These are phyloP conservation scores for Pterocles orientalis DNA, from an alignment of 2,113 vertebrate genomes.

Conservation along the genomic window DNA sequence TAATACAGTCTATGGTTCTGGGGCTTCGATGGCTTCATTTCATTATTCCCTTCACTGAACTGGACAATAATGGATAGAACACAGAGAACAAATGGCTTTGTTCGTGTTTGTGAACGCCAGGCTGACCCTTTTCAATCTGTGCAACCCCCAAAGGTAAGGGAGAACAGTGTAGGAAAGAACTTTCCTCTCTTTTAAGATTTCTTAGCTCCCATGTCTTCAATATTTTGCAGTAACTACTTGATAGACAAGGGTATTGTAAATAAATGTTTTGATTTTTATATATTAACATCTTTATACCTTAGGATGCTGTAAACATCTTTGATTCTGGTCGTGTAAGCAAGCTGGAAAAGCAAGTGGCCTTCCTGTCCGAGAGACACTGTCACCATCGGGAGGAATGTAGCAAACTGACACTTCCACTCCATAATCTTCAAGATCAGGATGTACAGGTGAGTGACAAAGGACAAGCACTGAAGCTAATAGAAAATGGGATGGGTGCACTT, in stretches of 20 bases:
- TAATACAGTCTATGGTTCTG: slow-evolving; percentile 76
- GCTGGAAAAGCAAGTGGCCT: slow-evolving; percentile 79
- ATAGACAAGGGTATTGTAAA: not conserved
- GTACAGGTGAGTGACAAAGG: slow-evolving; percentile 58
- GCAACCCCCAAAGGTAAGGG: slow-evolving; percentile 54
- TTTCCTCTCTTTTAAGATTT: not conserved
- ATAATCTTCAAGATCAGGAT: slow-evolving; percentile 74
- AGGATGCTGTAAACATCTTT: slow-evolving; percentile 41
- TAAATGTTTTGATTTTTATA: not conserved
- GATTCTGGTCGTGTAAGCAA: slow-evolving; percentile 55
- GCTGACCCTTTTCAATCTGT: not conserved
- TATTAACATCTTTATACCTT: not conserved
- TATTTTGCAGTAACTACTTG: not conserved
- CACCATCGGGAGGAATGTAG: slow-evolving; percentile 68
- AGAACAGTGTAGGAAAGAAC: not conserved
- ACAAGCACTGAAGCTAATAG: slow-evolving; percentile 64
- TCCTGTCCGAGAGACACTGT: slow-evolving; percentile 76
- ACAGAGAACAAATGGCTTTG: not conserved
- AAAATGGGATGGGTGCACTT: slow-evolving; percentile 62
- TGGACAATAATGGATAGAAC: slow-evolving; percentile 55
- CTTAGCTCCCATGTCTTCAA: not conserved
- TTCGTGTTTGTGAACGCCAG: not conserved
- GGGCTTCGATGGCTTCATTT: slow-evolving; percentile 61
- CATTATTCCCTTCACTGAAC: slow-evolving; percentile 72
- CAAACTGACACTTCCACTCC: slow-evolving; percentile 71